Percentiles rank a stretch among this genome's conserved stretches.
Conservation (phyloP, 2,888 invertebrate genomes). For the Euphydryas editha region DNA sequence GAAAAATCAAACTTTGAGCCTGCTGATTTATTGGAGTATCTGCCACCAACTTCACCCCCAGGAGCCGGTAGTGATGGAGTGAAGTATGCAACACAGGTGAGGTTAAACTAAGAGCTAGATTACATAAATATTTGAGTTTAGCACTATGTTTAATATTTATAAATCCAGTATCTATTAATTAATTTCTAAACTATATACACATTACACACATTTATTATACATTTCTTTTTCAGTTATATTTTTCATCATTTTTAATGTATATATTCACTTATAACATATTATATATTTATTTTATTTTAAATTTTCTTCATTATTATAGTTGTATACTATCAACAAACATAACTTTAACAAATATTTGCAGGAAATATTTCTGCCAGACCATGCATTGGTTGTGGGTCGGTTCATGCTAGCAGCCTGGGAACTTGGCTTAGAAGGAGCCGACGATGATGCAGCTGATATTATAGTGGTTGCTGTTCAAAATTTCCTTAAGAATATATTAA, state of each 20-base stretch:
- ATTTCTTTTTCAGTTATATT: too few species aligned
- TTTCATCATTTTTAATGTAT: too few species aligned
- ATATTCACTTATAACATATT: too few species aligned
- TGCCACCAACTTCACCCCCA: conserved; percentile 81
- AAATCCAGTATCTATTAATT: too few species aligned
- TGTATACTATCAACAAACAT: not conserved
- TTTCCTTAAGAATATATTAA: conserved; percentile 92
- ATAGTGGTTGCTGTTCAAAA: conserved; percentile 90
- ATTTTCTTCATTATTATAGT: not conserved
- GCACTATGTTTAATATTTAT: not conserved
- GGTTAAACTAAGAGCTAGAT: not conserved
- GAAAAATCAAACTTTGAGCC: conserved; percentile 85
- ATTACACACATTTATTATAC: too few species aligned
- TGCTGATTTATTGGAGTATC: conserved; percentile 84
- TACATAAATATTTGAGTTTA: not conserved
- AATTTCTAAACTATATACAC: too few species aligned
- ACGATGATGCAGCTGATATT: conserved; percentile 92
- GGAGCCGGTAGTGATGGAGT: conserved; percentile 79
- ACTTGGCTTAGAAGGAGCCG: conserved; percentile 92
- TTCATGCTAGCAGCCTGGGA: conserved; percentile 96
- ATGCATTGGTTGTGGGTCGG: conserved; percentile 91
- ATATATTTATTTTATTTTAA: too few species aligned
- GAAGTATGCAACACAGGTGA: conserved; percentile 77
- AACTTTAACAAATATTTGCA: conserved; percentile 60
- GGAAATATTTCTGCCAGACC: conserved; percentile 93